These are phyloP conservation scores for Brachyhypopomus gauderio DNA, from an alignment of 2,113 vertebrate species.

Conservation along the genomic window DNA sequence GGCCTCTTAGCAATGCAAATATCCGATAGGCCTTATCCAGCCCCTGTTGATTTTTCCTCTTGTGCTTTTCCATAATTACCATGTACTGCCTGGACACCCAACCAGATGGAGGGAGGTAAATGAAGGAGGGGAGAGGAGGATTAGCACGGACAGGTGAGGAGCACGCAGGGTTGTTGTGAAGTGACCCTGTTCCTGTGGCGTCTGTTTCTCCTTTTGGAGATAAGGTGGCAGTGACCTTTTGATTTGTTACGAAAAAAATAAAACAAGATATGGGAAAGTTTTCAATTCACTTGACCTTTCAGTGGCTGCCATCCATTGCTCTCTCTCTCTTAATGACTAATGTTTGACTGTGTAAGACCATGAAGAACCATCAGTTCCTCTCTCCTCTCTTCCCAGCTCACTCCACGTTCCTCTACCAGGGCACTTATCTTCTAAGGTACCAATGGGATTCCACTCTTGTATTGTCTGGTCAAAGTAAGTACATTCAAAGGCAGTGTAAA, in stretches of 20 bases:
- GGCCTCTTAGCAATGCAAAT: slow-evolving; percentile 55
- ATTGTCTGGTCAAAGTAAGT: neutral
- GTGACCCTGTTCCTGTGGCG: slow-evolving; percentile 48
- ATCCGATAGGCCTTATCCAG: slow-evolving; percentile 52
- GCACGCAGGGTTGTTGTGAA: slow-evolving; percentile 49
- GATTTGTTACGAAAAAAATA: slow-evolving; percentile 26
- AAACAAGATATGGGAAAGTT: slow-evolving; percentile 48
- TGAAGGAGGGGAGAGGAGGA: slow-evolving; percentile 20
- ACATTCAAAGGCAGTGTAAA: neutral
- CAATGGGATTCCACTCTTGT: neutral
- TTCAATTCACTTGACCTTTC: slow-evolving; percentile 52
- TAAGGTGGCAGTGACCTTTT: slow-evolving; percentile 62
- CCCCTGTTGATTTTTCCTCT: slow-evolving; percentile 68
- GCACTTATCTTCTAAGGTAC: neutral
- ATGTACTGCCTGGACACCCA: slow-evolving; percentile 57
- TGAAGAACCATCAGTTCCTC: neutral
- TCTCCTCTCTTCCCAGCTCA: neutral
- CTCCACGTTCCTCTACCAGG: neutral
- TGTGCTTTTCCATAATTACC: slow-evolving; percentile 63
- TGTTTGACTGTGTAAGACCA: slow-evolving; percentile 20
- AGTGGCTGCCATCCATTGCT: slow-evolving; percentile 27
- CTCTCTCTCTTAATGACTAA: slow-evolving; percentile 19
- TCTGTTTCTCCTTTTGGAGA: slow-evolving; percentile 60
- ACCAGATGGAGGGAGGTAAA: slow-evolving; percentile 68
- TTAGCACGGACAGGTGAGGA: slow-evolving; percentile 40